phyloP scores from a whole-genome alignment of 2,113 vertebrate species.

The Strix uralensis region DNA sequence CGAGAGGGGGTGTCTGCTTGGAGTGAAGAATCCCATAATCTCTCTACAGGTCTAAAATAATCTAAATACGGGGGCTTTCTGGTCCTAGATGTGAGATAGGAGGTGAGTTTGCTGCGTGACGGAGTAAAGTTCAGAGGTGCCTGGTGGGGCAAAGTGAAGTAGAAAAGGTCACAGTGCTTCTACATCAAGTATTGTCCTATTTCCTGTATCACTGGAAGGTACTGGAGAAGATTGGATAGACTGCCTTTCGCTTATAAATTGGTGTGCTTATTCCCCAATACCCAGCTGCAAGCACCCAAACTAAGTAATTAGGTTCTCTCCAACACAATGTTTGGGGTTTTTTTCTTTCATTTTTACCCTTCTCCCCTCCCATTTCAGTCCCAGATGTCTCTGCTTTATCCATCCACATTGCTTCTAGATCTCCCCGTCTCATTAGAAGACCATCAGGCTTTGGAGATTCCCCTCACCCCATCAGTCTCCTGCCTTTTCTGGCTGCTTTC shows the following conservation, averaged over 20 bases:
- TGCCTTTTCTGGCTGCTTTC: neutral
- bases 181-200: neutral
- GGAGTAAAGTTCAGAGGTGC: neutral
- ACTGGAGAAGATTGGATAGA: neutral
- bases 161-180: neutral
- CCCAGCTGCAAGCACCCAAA: neutral
- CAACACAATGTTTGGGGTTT: too few species aligned
- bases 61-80: neutral
- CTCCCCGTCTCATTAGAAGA: neutral
- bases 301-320: neutral
- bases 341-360: neutral
- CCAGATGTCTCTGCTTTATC: neutral
- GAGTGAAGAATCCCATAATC: neutral
- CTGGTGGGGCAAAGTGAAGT: neutral
- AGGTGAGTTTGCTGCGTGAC: neutral
- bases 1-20: neutral
- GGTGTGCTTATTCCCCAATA: neutral
- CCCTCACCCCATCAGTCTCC: neutral
- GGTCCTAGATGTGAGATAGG: neutral
- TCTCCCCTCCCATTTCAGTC: neutral
- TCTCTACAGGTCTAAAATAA: neutral
- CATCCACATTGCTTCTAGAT: neutral
- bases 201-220: neutral
- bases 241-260: neutral
- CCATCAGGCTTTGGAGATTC: neutral